Base-by-base conservation (phyloP, 2,888 invertebrate species). In the Polymixis flavicincta region DNA sequence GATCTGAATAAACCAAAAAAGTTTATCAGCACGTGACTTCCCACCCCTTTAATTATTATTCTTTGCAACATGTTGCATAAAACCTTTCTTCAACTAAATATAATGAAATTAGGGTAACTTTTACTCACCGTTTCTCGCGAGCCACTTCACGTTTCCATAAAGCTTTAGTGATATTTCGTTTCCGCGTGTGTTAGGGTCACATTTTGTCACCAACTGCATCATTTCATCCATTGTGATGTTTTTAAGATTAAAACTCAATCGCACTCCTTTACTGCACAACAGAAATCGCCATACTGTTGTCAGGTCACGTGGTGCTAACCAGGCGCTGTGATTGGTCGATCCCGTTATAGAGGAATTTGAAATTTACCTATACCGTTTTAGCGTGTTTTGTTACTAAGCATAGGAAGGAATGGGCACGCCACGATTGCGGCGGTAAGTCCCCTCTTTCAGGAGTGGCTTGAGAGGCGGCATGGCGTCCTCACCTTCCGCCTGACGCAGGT, bases 71-170 rank as follows among this genome's bases (percentile, higher is more conserved):
- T 32, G 32, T 32, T 32, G 32, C 32, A 3, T 32, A 32, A 32
- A 32, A 32, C 32, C 32, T 32, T 32, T 32, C 32, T 32, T 32
- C 32, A 32, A 32, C 32, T 32, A 32, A 32, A 3, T 32, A 32
- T 32, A 32, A 32, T 32, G 32, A 32, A 32, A 32, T 32, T 32
- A 32, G 32, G 32, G 32, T 32, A 32, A 32, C 32, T 32, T 57
- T 57, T 57, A 57, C 57, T 57, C 57, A 28, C 25, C 57, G 57
- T 25, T 57, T 57, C 25, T 57, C 57, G 17, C 57, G 57, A 57
- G 57, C 57, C 57, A 57, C 57, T 57, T 57, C 57, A 57, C 54
- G 54, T 54, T 54, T 54, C 54, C 54, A 54, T 13, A 54, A 54
- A 54, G 54, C 54, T 54, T 54, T 54, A 54, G n/a, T 54, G 13